Evolutionary conservation across 2,888 invertebrate species (phyloP), one percentile per base, ranked within the genome.

Genomic region (Metacarcinus magister): DNA sequence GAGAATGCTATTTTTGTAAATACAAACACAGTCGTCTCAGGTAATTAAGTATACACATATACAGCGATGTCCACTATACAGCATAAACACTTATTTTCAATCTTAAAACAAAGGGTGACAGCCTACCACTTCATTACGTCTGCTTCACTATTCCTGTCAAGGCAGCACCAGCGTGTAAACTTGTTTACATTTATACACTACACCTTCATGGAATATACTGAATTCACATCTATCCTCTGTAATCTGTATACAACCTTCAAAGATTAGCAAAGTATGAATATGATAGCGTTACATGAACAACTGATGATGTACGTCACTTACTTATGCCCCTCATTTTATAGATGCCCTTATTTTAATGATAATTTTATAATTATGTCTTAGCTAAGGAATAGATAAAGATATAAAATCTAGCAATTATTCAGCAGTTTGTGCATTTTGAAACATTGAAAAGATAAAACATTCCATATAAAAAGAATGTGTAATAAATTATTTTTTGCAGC

Each of bases 311-410:
- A 23, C 23, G 19, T 60, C 60, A 60, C 60, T 60, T 23, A 67
- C 67, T 54, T 54, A 54, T 54, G 54, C 54, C 54, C 16, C 16
- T 13, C 54, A 54, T 16, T 13, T 39, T 54, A 75, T 7, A 28
- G 28, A 28, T 75, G 75, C 8, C 75, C 1, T 75, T 23, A 8
- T 60, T 60, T 60, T 23, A 60, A 23, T n/a, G 23, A n/a, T 8
- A 75, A 75, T 75, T 28, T 28, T n/a, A 75, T 28, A 60, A 23
- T 8, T 28, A n/a, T 75, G 28, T 75, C 75, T 75, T 75, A 75
- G 75, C n/a, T 28, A n/a, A 75, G 23, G 67, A n/a, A 67, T n/a
- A n/a, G 75, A 75, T 75, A 75, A 75, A 75, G 75, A 75, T 75
- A 75, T 28, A n/a, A 75, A 75, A 75, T 75, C 75, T 75, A 75